phyloP scores from a whole-genome alignment of 2,888 invertebrate genomes.

The Limnephilus marmoratus region DNA sequence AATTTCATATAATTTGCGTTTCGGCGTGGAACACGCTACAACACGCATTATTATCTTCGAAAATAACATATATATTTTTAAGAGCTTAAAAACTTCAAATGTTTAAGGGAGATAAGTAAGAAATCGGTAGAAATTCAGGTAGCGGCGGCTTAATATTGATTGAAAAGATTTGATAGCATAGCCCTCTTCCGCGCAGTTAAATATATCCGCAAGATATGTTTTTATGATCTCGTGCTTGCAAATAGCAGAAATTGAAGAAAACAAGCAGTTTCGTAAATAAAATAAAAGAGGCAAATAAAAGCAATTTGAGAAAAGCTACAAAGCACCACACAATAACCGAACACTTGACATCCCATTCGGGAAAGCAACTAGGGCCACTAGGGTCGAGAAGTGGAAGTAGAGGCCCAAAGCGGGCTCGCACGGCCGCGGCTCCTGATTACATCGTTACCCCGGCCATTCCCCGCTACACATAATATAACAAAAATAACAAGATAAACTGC shows the following conservation, averaged over 20 bases:
- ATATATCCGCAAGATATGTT: neutral
- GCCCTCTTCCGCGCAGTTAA: no score
- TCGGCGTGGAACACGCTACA: no score
- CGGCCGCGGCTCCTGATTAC: constrained; percentile 59
- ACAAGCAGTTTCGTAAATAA: neutral
- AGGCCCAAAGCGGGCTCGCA: constrained; percentile 46
- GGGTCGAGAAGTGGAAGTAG: neutral
- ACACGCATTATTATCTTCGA: no score
- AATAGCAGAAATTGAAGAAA: neutral
- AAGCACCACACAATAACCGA: neutral
- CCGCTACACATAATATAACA: constrained; percentile 59
- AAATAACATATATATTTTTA: no score
- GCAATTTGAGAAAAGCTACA: neutral
- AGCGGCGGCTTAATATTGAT: no score
- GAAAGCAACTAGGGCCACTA: constrained; percentile 12
- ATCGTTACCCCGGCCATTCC: constrained; percentile 62
- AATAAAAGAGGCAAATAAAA: neutral
- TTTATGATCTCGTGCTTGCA: neutral
- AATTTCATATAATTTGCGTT: no score
- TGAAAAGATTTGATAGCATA: no score
- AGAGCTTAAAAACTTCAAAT: no score
- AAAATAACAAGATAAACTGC: constrained; percentile 58
- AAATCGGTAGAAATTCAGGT: no score
- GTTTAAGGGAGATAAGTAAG: no score
- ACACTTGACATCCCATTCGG: constrained; percentile 11